These are phyloP conservation scores for Misgurnus mizolepis DNA, from an alignment of 2,113 vertebrate genomes.

Conservation along the genomic window DNA sequence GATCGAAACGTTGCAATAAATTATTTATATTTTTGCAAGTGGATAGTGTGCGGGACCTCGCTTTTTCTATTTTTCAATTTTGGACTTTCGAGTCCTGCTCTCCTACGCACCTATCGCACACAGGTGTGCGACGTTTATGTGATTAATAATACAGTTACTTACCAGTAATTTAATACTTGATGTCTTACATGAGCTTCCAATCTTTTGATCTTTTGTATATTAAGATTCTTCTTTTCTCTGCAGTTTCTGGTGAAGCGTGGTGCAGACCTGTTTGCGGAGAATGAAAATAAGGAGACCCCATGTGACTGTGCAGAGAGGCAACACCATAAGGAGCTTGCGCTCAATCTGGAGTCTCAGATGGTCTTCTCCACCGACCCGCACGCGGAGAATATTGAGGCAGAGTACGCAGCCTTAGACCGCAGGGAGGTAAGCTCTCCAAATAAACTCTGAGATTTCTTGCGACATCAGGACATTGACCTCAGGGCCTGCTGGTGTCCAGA, in stretches of 20 bases:
- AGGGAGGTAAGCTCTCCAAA: slow-evolving; percentile 82
- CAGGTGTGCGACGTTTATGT: too few relatives aligned
- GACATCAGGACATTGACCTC: slow-evolving; percentile 6
- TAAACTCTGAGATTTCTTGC: neutral
- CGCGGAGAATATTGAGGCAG: slow-evolving; percentile 92
- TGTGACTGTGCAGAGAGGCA: slow-evolving; percentile 98
- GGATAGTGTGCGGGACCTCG: too few relatives aligned
- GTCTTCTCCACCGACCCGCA: slow-evolving; percentile 95
- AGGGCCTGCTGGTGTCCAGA: neutral
- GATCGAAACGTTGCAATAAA: too few relatives aligned
- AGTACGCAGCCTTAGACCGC: slow-evolving; percentile 94
- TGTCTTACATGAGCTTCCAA: too few relatives aligned
- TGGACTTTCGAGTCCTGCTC: too few relatives aligned
- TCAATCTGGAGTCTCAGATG: slow-evolving; percentile 98
- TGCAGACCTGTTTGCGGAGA: slow-evolving; percentile 95
- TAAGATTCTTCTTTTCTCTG: neutral
- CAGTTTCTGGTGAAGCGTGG: slow-evolving; percentile 85
- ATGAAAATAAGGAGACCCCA: slow-evolving; percentile 96
- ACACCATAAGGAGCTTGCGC: slow-evolving; percentile 94
- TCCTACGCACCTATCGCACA: too few relatives aligned
- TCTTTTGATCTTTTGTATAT: neutral
- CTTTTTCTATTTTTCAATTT: too few relatives aligned
- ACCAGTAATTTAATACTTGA: too few relatives aligned
- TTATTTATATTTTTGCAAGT: too few relatives aligned
- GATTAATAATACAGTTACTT: too few relatives aligned